Conservation (phyloP, 1,140 invertebrate genomes). For the Drosophila pruinosa region DNA sequence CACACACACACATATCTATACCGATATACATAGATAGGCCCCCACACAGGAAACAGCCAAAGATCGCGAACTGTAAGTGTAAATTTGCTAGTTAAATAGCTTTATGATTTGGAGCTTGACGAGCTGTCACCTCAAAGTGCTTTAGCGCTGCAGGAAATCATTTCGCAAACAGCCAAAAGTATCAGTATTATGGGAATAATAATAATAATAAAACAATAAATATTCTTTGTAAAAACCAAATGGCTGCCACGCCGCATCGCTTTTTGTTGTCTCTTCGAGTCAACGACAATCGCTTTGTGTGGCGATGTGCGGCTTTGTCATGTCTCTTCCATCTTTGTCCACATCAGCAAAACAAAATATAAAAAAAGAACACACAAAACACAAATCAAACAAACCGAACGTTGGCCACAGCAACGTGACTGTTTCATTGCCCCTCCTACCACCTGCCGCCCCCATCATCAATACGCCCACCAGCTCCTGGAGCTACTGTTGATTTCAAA, state of each 20-base stretch:
- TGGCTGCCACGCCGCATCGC: slow-evolving; percentile 34
- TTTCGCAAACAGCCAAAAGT: slow-evolving; percentile 17
- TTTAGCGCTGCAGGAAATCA: slow-evolving; percentile 59
- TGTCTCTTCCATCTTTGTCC: slow-evolving; percentile 47
- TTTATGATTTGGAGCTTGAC: slow-evolving; percentile 54
- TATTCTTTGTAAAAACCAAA: slow-evolving; percentile 62
- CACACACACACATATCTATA: neutral
- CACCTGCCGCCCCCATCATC: neutral
- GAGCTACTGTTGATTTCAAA: slow-evolving; percentile 38
- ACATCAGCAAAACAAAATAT: slow-evolving; percentile 47
- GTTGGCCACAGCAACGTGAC: slow-evolving; percentile 22
- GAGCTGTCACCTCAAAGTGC: slow-evolving; percentile 37
- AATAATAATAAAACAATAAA: slow-evolving; percentile 48
- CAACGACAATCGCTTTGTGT: slow-evolving; percentile 58
- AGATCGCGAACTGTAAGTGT: slow-evolving; percentile 73
- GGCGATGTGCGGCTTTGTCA: slow-evolving; percentile 14
- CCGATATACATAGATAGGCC: neutral
- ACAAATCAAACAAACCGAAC: neutral
- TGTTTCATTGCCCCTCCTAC: slow-evolving; percentile 1
- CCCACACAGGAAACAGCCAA: slow-evolving; percentile 26
- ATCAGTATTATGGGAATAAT: slow-evolving; percentile 22
- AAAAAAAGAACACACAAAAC: slow-evolving; percentile 5
- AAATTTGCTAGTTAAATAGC: slow-evolving; percentile 66
- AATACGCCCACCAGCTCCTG: neutral
- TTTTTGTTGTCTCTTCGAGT: slow-evolving; percentile 23